Base-by-base conservation (phyloP, 1,140 invertebrate species). In the Drosophila nigrodunni region DNA sequence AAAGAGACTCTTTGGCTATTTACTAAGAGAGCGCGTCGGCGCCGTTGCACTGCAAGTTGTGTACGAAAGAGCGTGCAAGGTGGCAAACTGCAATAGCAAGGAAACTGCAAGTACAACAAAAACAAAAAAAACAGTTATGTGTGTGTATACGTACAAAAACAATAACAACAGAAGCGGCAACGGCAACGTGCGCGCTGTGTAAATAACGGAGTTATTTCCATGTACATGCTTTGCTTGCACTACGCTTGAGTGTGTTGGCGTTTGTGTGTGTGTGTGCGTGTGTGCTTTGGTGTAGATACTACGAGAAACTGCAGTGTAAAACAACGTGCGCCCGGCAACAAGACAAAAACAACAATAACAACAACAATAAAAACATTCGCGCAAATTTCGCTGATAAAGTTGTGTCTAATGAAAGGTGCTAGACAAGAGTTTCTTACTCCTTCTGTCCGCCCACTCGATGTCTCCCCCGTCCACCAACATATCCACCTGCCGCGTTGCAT, bases 371-470 rank as follows among this genome's bases (percentile, higher is more conserved):
- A 34, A 65, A 47, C 54, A 62, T 39, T 57, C 69, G 61, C 44
- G 62, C 73, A 71, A 81, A 59, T 88, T 69, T 68, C 72, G 59
- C 77, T 88, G 76, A 87, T 87, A 88, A 82, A 80, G 66, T 77
- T 88, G 77, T 70, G 66, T 74, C 83, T 88, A 87, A 87, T 87
- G 77, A 87, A 88, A 74, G 77, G 79, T 82, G 76, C 80, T 68
- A 9, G 41, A 43, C 61, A 57, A 44, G 39, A 35, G 54, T 54
- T 37, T 15, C 18, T 58, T 52, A 5, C 61, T 35, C 21, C 21
- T 43, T 11, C 11, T 21, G 30, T 3, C 13, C 9, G 6, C 25
- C 25, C 2, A 4, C 15, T 10, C 37, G 18, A 21, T 15, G 13
- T 6, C 21, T 21, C n/a, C 8, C 58, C 62, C 41, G 1, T 13